These are phyloP conservation scores for Albula glossodonta DNA, from an alignment of 2,113 vertebrate genomes.

Conservation along the genomic window DNA sequence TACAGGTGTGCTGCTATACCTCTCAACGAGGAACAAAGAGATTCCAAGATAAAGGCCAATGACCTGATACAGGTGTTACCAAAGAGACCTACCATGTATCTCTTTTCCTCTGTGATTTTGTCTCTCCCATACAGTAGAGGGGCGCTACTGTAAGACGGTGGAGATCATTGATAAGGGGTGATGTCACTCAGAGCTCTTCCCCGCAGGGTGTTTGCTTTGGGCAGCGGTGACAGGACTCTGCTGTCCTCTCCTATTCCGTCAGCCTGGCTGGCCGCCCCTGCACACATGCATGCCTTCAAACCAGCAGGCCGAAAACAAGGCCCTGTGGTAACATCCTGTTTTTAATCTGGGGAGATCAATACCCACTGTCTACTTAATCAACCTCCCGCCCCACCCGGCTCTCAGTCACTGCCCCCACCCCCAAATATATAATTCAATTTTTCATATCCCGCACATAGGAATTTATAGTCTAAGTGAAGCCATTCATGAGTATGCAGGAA, in stretches of 20 bases:
- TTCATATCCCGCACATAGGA: slow-evolving; percentile 36
- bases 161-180: neutral
- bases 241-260: slow-evolving; percentile 18
- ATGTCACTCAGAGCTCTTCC: neutral
- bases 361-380: slow-evolving; percentile 48
- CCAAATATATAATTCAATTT: neutral
- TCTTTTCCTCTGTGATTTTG: too few relatives aligned
- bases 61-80: too few relatives aligned
- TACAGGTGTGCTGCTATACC: too few relatives aligned
- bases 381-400: neutral
- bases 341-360: slow-evolving; percentile 60
- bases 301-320: slow-evolving; percentile 44
- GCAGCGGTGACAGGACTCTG: slow-evolving; percentile 12
- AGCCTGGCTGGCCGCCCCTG: slow-evolving; percentile 5
- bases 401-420: neutral
- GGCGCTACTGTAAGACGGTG: neutral
- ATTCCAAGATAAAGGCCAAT: too few relatives aligned
- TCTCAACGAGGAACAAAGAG: too few relatives aligned
- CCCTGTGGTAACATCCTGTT: slow-evolving; percentile 40
- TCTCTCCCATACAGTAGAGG: neutral
- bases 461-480: slow-evolving; percentile 53
- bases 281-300: slow-evolving; percentile 28
- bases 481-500: slow-evolving; percentile 45
- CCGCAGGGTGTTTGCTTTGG: neutral
- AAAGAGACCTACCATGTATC: too few relatives aligned